Percentiles rank a stretch among this genome's conserved stretches.
phyloP scores from a whole-genome alignment of 1,140 invertebrate genomes.

The Drosophila willistoni region DNA sequence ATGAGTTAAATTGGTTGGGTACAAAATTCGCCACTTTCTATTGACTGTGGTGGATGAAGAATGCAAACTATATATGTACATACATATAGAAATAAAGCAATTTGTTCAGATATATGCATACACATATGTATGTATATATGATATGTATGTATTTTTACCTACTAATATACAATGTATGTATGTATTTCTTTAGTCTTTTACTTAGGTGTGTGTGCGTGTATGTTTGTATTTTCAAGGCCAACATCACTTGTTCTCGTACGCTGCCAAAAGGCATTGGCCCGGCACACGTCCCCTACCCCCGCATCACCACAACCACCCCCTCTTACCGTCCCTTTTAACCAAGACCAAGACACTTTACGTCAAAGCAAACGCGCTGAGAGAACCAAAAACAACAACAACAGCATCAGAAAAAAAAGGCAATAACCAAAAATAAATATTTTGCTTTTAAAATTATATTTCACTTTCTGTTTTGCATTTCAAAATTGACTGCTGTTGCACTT shows the following conservation, averaged over 20 bases:
- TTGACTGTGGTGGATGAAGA: too few relatives aligned
- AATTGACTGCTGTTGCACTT: conserved; percentile 21
- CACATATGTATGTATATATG: not conserved
- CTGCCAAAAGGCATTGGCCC: conserved; percentile 71
- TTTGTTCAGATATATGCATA: not conserved
- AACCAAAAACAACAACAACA: conserved; percentile 1
- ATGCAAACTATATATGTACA: too few relatives aligned
- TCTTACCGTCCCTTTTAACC: not conserved
- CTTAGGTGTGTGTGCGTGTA: conserved; percentile 16
- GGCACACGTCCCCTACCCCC: conserved; percentile 7
- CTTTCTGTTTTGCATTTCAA: conserved; percentile 45
- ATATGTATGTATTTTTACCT: not conserved
- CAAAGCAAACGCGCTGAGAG: conserved; percentile 7
- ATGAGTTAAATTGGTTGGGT: too few relatives aligned
- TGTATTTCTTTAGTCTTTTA: not conserved
- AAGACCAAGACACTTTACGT: conserved; percentile 4
- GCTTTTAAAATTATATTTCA: conserved; percentile 55
- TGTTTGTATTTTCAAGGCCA: conserved; percentile 61
- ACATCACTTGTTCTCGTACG: conserved; percentile 68
- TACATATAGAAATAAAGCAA: conserved; percentile 10
- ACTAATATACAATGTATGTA: not conserved
- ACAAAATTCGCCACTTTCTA: too few relatives aligned
- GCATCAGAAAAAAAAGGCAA: conserved; percentile 1
- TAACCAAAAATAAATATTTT: conserved; percentile 35
- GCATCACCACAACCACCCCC: not conserved